A percentile compares a stretch with the other conserved stretches of the same genome.
Conservation (phyloP, 2,797 vertebrate genomes). For the Sebastes oblongus region DNA sequence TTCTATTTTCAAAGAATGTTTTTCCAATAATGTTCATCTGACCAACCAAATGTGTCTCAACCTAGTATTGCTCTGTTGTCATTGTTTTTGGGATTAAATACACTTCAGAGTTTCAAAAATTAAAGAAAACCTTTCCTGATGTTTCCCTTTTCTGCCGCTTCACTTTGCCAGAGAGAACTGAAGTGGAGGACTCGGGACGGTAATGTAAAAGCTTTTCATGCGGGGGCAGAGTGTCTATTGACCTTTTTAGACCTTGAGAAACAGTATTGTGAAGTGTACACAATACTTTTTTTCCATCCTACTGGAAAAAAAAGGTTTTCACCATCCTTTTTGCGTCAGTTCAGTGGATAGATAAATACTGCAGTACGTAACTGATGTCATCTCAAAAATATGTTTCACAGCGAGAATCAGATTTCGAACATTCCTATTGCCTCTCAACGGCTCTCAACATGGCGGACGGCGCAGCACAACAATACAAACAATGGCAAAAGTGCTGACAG, state of each 20-base stretch:
- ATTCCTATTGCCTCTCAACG: no score
- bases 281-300: neutral
- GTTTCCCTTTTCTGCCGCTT: neutral
- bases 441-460: no score
- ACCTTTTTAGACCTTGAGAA: neutral
- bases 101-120: neutral
- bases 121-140: neutral
- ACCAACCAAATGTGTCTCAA: neutral
- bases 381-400: no score
- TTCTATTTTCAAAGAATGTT: neutral
- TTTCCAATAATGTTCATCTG: neutral
- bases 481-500: no score
- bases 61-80: neutral
- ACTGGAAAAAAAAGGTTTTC: neutral
- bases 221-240: neutral
- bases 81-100: neutral
- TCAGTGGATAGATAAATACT: no score
- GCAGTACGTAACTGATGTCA: no score
- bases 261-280: no score
- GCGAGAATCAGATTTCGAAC: no score
- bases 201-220: neutral
- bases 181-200: rapidly evolving
- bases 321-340: no score
- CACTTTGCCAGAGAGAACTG: neutral
- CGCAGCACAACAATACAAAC: no score